Evolutionary conservation across 2,797 vertebrate genomes (phyloP).

Genomic region (Rhinella marina): DNA sequence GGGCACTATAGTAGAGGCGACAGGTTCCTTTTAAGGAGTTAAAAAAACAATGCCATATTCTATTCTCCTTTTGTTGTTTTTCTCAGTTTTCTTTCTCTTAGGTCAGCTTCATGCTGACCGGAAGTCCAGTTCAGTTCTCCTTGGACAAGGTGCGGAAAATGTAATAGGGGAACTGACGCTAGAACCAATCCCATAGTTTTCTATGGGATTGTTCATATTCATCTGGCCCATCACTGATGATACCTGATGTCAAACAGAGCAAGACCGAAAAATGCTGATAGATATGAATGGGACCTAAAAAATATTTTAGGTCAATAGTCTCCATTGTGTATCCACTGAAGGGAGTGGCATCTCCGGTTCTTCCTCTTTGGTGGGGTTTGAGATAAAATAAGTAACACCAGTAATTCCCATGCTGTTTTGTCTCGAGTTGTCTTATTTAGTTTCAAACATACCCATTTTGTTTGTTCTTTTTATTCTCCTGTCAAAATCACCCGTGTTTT

Average conservation of each 20-base stretch:
- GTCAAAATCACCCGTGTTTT: constrained; percentile 12
- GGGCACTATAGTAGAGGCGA: too few species aligned
- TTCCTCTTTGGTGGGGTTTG: background rate
- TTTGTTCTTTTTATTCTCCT: background rate
- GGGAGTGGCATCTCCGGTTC: background rate
- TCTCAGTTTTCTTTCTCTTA: background rate
- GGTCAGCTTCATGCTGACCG: too few species aligned
- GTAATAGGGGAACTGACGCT: too few species aligned
- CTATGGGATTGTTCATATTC: too few species aligned
- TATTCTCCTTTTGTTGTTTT: background rate
- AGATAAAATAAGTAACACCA: background rate
- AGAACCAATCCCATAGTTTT: too few species aligned
- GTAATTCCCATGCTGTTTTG: background rate
- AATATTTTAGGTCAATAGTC: background rate
- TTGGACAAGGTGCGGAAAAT: too few species aligned
- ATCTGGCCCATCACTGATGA: too few species aligned
- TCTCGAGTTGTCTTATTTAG: background rate
- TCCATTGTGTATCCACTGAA: background rate
- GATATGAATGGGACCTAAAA: too few species aligned
- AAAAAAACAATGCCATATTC: background rate
- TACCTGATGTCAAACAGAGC: too few species aligned
- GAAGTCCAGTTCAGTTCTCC: too few species aligned
- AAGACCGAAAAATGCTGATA: too few species aligned
- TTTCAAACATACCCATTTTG: background rate
- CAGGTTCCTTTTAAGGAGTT: too few species aligned